Percentiles rank a stretch among this genome's conserved stretches.
Conservation (phyloP, 2,888 invertebrate species). For the Agriopis leucophaearia region DNA sequence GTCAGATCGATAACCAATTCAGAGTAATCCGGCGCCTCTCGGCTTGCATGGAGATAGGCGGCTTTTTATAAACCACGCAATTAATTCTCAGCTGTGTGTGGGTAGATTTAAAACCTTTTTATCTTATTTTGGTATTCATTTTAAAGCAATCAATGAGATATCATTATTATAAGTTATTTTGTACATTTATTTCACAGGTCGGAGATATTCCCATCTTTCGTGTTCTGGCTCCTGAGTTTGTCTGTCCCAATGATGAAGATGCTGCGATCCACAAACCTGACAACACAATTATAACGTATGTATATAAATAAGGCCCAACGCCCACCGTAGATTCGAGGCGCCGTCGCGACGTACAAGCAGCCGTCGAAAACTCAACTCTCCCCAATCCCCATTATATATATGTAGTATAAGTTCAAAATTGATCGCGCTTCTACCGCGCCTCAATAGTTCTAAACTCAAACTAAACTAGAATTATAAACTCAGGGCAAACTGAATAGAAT, state of each 20-base stretch:
- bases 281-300: conserved; percentile 67
- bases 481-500: too few relatives aligned
- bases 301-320: conserved; percentile 22
- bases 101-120: background rate
- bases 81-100: conserved; percentile 1
- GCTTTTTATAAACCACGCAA: conserved; percentile 13
- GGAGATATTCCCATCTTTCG: conserved; percentile 57
- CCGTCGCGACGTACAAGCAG: too few relatives aligned
- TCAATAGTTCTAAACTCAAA: too few relatives aligned
- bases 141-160: too few relatives aligned
- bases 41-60: conserved; percentile 24
- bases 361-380: too few relatives aligned
- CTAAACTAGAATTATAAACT: too few relatives aligned
- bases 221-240: conserved; percentile 66
- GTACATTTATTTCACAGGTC: conserved; percentile 39
- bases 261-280: conserved; percentile 58
- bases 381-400: too few relatives aligned
- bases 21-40: conserved; percentile 38
- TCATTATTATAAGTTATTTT: too few relatives aligned
- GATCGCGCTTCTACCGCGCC: too few relatives aligned
- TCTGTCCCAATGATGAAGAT: conserved; percentile 66
- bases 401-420: too few relatives aligned
- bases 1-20: conserved; percentile 45
- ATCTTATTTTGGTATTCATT: background rate
- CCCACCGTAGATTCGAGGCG: too few relatives aligned